Conservation (phyloP, 2,113 vertebrate genomes). For the Dolichotis patagonum region DNA sequence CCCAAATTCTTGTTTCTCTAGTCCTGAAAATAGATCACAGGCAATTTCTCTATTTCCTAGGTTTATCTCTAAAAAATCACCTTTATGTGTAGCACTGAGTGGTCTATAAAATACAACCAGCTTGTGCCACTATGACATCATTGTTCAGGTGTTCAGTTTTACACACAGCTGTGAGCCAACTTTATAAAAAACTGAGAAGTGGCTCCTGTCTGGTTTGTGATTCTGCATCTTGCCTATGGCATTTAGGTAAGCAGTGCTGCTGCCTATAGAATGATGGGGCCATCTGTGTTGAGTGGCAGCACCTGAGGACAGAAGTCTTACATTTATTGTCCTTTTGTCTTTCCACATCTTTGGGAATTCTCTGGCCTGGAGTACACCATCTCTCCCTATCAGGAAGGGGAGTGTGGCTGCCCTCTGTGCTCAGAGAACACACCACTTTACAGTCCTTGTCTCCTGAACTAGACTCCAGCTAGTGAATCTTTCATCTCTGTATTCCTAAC, state of each 20-base stretch:
- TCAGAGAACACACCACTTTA: background rate
- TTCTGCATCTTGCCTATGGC: background rate
- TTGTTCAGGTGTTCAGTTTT: background rate
- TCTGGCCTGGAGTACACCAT: background rate
- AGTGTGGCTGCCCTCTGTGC: rapidly evolving
- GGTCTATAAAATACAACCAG: background rate
- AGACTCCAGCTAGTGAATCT: background rate
- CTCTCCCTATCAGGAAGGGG: background rate
- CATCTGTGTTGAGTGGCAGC: background rate
- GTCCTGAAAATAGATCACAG: background rate
- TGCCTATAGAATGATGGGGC: background rate
- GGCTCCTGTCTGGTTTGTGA: background rate
- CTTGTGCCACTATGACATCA: background rate
- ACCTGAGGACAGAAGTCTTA: background rate
- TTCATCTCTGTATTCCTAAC: background rate
- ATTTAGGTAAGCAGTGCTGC: too few species aligned
- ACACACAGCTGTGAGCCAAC: background rate
- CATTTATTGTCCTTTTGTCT: background rate
- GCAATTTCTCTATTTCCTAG: background rate
- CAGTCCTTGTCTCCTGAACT: background rate
- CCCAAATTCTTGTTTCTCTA: background rate
- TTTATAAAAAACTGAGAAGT: background rate
- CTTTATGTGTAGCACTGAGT: background rate
- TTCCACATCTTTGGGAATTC: background rate
- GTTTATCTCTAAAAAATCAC: background rate